These are phyloP conservation scores for Boloria euphrosyne DNA, from an alignment of 2,888 invertebrate genomes.

Conservation along the genomic window DNA sequence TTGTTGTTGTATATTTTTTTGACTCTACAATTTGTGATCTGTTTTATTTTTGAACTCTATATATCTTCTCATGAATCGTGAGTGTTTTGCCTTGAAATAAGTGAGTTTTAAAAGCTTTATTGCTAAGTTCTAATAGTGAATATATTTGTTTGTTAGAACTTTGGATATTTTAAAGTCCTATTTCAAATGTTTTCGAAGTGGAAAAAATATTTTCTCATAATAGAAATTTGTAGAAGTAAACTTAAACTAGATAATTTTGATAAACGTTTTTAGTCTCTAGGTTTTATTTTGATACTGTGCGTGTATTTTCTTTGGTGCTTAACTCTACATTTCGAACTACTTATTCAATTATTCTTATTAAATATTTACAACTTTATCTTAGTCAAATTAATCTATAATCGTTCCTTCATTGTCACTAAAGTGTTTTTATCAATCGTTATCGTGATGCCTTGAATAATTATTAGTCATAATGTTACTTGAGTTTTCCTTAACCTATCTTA, in stretches of 20 bases:
- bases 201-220: no score
- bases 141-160: background rate
- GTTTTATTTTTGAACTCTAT: slow-evolving; percentile 3
- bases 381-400: slow-evolving; percentile 18
- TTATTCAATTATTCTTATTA: no score
- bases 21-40: slow-evolving; percentile 22
- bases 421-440: slow-evolving; percentile 5
- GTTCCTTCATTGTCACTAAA: slow-evolving; percentile 10
- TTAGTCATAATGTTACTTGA: slow-evolving; percentile 3
- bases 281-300: no score
- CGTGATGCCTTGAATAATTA: slow-evolving; percentile 7
- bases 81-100: background rate
- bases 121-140: background rate
- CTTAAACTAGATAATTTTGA: no score
- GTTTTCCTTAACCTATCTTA: no score
- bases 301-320: no score
- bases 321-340: no score
- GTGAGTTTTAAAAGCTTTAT: background rate
- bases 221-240: no score
- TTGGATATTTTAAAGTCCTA: background rate
- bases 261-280: no score
- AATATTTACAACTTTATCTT: slow-evolving; percentile 3
- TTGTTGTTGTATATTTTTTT: slow-evolving; percentile 53
- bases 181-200: no score
- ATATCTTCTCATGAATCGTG: background rate